These are phyloP conservation scores for Pionites leucogaster DNA, from an alignment of 2,113 vertebrate genomes.

Conservation along the genomic window DNA sequence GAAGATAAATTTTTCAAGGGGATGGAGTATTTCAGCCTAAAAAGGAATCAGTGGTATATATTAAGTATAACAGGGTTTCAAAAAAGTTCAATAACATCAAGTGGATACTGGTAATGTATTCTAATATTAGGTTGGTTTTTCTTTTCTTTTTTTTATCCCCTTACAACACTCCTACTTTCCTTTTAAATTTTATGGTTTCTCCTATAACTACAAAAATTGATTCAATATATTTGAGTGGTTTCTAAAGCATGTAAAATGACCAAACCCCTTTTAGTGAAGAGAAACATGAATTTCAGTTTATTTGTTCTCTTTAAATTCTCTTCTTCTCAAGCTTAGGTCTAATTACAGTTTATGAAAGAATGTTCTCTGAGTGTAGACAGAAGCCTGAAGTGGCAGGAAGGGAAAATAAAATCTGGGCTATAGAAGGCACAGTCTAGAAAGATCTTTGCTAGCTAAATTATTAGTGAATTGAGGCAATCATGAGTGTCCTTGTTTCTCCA, in stretches of 20 bases:
- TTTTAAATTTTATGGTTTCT: not conserved
- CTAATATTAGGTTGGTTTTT: not conserved
- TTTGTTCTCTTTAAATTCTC: not conserved
- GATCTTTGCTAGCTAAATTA: not conserved
- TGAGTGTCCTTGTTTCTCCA: not conserved
- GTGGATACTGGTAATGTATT: not conserved
- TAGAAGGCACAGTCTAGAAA: not conserved
- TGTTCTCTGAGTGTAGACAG: not conserved
- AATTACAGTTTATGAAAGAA: not conserved
- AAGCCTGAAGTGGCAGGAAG: not conserved
- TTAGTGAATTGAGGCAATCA: not conserved
- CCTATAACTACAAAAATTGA: not conserved
- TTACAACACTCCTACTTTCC: not conserved
- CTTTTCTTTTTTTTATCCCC: not conserved
- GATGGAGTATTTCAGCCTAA: not conserved
- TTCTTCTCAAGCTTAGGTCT: not conserved
- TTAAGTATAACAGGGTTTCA: not conserved
- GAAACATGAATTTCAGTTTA: not conserved
- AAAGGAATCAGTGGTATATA: not conserved
- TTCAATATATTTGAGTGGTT: not conserved
- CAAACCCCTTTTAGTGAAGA: not conserved
- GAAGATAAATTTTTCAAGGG: not conserved
- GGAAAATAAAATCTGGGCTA: not conserved
- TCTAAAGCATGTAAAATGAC: not conserved
- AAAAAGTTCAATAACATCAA: not conserved